Base-by-base conservation (phyloP, 2,113 vertebrate species). In the Nyctereutes procyonoides region DNA sequence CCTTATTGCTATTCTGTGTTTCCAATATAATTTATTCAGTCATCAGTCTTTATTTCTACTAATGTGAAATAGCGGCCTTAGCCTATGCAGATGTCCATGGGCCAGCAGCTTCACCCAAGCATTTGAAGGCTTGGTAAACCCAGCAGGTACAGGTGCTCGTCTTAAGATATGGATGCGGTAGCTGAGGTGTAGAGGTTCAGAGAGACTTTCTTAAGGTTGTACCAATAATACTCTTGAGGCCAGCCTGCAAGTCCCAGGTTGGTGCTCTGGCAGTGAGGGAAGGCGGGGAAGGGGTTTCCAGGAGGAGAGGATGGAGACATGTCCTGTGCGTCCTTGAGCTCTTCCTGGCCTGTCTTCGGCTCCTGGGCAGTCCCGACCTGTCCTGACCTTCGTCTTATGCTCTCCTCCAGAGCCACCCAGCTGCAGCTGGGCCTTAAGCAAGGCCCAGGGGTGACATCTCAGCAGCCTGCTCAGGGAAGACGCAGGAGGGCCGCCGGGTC, bases 11-110 rank as follows among this genome's bases (percentile, higher is more conserved):
- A 5, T 5, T 20, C 24, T 2, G 13, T 26, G n/a, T 51, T 80
- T 24, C 24, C 55, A 53, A 6, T 17, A 5, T 16, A 3, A 0
- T 82, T 16, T 51, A 2, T 71, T 60, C 28, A 60, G 0, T 26
- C 16, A 17, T 26, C 51, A 19, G 38, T 38, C 43, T 82, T 82
- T 9, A 43, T 12, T 43, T 22, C 11, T 8, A 3, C 22, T 14
- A 56, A 10, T 16, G 5, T 71, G 55, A 76, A 14, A 2, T 9
- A 19, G 2, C 2, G 8, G 4, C 43, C 1, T 8, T 2, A 0
- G 16, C 6, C 1, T 3, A 0, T 2, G 0, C 2, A 2, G 1
- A 5, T 3, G 35, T 81, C n/a, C 32, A 3, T 2, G 16, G 19
- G n/a, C 13, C 20, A 1, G 7, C 35, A 1, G 14, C 69, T 8